Evolutionary conservation across 2,113 vertebrate genomes (phyloP).

Genomic region (Gambusia holbrooki): DNA sequence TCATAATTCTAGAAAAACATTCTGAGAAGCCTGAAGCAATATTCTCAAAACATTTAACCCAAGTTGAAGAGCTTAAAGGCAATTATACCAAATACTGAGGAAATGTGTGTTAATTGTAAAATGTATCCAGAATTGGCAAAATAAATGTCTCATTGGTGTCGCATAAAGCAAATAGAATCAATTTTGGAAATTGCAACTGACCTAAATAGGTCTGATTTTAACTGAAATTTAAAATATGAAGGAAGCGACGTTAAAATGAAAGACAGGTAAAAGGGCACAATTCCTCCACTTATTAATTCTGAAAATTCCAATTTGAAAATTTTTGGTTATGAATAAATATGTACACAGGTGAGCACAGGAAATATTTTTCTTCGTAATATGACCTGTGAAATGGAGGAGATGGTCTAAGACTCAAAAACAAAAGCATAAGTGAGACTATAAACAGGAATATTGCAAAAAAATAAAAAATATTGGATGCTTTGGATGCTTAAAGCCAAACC

Average conservation of each 20-base stretch:
- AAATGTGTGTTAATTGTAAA: background rate
- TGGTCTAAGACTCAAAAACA: background rate
- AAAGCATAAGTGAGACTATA: background rate
- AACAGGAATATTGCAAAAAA: background rate
- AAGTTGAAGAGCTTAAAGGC: no score
- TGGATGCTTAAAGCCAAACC: constrained; percentile 7
- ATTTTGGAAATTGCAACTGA: background rate
- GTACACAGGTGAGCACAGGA: no score
- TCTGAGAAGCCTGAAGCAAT: no score
- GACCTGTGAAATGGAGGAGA: background rate
- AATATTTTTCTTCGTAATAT: background rate
- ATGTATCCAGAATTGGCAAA: background rate
- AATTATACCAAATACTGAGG: background rate
- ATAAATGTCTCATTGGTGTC: background rate
- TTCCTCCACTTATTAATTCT: background rate
- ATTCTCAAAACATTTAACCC: no score
- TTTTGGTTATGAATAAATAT: background rate
- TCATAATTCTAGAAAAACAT: no score
- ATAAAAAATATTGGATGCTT: background rate
- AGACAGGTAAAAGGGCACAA: background rate
- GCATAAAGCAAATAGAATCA: background rate
- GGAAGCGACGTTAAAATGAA: background rate
- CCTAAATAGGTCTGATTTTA: background rate
- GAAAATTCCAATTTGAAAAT: background rate
- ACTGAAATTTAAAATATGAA: background rate